These are phyloP conservation scores for Drosophila parvula DNA, from an alignment of 1,140 invertebrate genomes.

Conservation along the genomic window DNA sequence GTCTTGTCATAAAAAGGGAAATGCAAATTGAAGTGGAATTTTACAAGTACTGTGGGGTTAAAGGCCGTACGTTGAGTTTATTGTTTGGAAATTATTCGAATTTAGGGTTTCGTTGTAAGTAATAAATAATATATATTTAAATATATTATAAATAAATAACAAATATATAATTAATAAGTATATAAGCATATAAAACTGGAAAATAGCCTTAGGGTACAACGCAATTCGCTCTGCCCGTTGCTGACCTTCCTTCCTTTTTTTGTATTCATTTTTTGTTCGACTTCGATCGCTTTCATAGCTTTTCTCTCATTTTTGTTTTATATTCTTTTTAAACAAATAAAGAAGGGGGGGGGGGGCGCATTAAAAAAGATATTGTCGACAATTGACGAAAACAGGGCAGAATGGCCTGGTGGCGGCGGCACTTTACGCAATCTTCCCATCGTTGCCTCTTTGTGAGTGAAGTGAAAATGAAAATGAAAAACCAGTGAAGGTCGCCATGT, in stretches of 20 bases:
- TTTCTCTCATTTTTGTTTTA: constrained; percentile 24
- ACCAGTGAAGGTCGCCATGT: constrained; percentile 61
- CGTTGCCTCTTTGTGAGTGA: constrained; percentile 28
- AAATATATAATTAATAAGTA: too few relatives aligned
- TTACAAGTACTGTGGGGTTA: background rate
- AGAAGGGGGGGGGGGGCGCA: too few relatives aligned
- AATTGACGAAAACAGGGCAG: constrained; percentile 79
- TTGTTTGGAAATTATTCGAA: too few relatives aligned
- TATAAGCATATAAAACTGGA: too few relatives aligned
- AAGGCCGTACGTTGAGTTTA: too few relatives aligned
- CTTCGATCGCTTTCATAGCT: constrained; percentile 10
- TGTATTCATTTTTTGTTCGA: background rate
- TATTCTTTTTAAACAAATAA: constrained; percentile 69
- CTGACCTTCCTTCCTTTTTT: constrained; percentile 13
- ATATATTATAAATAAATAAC: background rate
- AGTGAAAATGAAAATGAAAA: constrained; percentile 54
- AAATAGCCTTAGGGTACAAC: constrained; percentile 12
- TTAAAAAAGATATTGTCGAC: constrained; percentile 79
- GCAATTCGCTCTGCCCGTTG: background rate
- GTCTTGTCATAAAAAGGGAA: background rate
- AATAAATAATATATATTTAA: background rate
- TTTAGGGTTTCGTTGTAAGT: too few relatives aligned
- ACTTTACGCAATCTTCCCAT: constrained; percentile 67
- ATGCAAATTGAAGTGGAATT: constrained; percentile 1
- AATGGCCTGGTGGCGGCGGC: constrained; percentile 24